Evolutionary conservation across 2,113 vertebrate species (phyloP), one percentile per base, ranked within the genome.

Genomic region (Eleginops maclovinus): DNA sequence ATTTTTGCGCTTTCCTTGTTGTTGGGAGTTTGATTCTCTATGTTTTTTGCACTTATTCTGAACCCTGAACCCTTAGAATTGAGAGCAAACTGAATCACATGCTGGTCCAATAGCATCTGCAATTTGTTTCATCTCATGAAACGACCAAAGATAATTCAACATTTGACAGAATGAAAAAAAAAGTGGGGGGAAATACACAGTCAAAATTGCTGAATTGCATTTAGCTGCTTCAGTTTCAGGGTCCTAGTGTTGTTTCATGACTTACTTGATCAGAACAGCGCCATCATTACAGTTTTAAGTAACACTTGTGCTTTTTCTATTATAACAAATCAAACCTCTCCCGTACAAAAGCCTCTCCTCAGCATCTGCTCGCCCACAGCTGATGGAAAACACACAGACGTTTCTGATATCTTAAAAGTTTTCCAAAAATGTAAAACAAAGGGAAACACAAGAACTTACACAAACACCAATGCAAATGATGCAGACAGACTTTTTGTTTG

Each of bases 401-500:
- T 61, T 47, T 65, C 47, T 28, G 51, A 66, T 49, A 11, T 73
- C 63, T 80, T 51, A 69, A 16, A 56, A 7, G 46, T 55, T 59
- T 69, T 36, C 3, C 3, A 9, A 9, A 16, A 44, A 76, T 46
- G 11, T 46, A 70, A 79, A 71, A 76, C n/a, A n/a, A n/a, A n/a
- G n/a, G n/a, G 86, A 86, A 87, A 81, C 73, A 68, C 0, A 54
- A 74, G 85, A 12, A 9, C 36, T n/a, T 50, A 49, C 43, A 46
- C 64, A 83, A 58, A 76, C 51, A 65, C 51, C 61, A 77, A 19
- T 40, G 9, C 70, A 55, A 40, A 62, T 56, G 84, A 81, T 43
- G 26, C 81, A 87, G 68, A 85, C 75, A 64, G 75, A 72, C 69
- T 21, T 68, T 70, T 44, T 66, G 59, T 66, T 14, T 66, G 72